These are phyloP conservation scores for Nymphalis polychloros DNA, from an alignment of 2,888 invertebrate species.

Conservation along the genomic window DNA sequence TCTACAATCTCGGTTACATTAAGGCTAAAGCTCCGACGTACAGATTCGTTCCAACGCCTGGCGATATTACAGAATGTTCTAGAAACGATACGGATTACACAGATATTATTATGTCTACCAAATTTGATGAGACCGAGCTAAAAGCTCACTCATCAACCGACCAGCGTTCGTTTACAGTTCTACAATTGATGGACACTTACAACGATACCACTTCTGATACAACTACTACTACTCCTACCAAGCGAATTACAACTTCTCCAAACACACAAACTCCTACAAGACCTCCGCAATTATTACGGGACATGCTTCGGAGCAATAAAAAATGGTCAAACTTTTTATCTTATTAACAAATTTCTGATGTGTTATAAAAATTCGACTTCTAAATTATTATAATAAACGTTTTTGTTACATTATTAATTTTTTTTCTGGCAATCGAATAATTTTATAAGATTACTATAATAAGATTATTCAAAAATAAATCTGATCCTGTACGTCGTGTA, in stretches of 20 bases:
- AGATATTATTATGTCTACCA: constrained; percentile 20
- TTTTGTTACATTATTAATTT: too few relatives aligned
- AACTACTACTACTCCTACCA: neutral
- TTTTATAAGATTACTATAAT: too few relatives aligned
- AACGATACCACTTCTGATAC: neutral
- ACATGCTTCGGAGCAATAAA: neutral
- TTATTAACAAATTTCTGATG: neutral
- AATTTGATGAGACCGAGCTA: constrained; percentile 7
- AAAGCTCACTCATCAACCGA: constrained; percentile 7
- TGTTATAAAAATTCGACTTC: neutral
- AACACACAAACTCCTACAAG: neutral
- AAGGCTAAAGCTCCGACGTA: constrained; percentile 46
- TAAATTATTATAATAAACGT: neutral
- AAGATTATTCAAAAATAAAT: too few relatives aligned
- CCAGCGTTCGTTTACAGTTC: neutral
- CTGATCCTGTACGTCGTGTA: too few relatives aligned
- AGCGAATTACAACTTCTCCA: too few relatives aligned
- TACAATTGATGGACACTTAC: neutral
- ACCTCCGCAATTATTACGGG: neutral
- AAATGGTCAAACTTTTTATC: neutral
- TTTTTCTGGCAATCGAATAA: too few relatives aligned
- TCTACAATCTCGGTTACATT: constrained; percentile 64
- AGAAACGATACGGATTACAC: constrained; percentile 50
- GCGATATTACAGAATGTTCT: constrained; percentile 61
- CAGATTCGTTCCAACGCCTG: constrained; percentile 57